Base-by-base conservation (phyloP, 2,888 invertebrate species). In the Halocaridina rubra region DNA sequence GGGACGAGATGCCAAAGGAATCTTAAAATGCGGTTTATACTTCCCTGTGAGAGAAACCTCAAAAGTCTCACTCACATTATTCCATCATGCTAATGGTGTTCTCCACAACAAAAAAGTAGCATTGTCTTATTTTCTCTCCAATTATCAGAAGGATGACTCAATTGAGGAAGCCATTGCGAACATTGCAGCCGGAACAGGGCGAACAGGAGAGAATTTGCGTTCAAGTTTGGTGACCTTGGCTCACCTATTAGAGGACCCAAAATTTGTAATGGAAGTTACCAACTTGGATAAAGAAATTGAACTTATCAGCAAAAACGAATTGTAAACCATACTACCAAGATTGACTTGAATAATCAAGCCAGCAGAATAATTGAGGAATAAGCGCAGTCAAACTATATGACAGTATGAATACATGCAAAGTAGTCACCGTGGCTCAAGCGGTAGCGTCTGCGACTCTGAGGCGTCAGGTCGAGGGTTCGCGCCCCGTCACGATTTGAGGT, bases 21-120 rank as follows among this genome's bases (percentile, higher is more conserved):
- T 95, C 89, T 93, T 97, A 5, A 92, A 94, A 46, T 96, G 97
- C 74, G 97, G 97, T 27, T 92, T 97, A 84, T 97, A 97, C 91
- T 96, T 97, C 91, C 95, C 96, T 64, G 93, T 97, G 77, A 93
- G 94, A 88, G 22, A 22, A 1, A 27, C 19, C 5, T 8, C 46
- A 30, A 30, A 74, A 10, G 67, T 69, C 29, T 22, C 22, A 24
- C 3, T 84, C 32, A 75, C 79, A 10, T 69, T 84, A 24, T 79
- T 84, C 67, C 59, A 80, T 29, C 33, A 53, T 13, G 46, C 30
- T 24, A 24, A 74, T n/a, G 82, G 77, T 7, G 27, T 22, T 8
- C 27, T 46, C 29, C 29, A 29, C 8, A 39, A 72, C 24, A n/a
- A 29, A 16, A 82, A 72, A 46, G 46, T 30, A n/a, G 30, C 78